Conservation (phyloP, 2,888 invertebrate species). For the Rhamphomyia laevipes region DNA sequence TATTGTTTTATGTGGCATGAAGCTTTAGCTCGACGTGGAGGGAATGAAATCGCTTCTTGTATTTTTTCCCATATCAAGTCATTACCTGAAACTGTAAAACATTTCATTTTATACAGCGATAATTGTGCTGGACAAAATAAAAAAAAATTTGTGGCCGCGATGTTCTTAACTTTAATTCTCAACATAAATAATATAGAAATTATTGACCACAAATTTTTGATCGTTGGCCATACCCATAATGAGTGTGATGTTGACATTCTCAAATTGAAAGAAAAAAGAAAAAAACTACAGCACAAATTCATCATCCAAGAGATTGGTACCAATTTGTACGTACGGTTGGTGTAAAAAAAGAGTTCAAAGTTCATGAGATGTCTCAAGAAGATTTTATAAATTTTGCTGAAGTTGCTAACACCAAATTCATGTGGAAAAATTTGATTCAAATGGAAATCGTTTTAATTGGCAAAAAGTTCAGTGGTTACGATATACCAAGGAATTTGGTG, state of each 20-base stretch:
- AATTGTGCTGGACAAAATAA: slow-evolving; percentile 16
- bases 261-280: slow-evolving; percentile 14
- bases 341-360: slow-evolving; percentile 11
- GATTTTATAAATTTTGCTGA: slow-evolving; percentile 9
- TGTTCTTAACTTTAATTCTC: slow-evolving; percentile 11
- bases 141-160: slow-evolving; percentile 13
- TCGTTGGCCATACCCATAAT: slow-evolving; percentile 13
- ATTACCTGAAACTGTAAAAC: slow-evolving; percentile 2
- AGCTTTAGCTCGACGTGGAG: slow-evolving; percentile 14
- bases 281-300: slow-evolving; percentile 9
- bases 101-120: slow-evolving; percentile 15
- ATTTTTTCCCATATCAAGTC: slow-evolving; percentile 9
- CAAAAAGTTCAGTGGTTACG: slow-evolving; percentile 13
- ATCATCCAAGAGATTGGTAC: slow-evolving; percentile 14
- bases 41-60: slow-evolving; percentile 15
- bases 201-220: slow-evolving; percentile 15
- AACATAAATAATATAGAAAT: slow-evolving; percentile 7
- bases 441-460: slow-evolving; percentile 11
- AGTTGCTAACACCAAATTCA: slow-evolving; percentile 11
- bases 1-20: slow-evolving; percentile 17
- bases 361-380: slow-evolving; percentile 11
- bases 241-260: slow-evolving; percentile 10
- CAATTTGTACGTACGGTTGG: slow-evolving; percentile 11
- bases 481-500: too few species aligned
- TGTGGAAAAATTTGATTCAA: slow-evolving; percentile 11